phyloP scores from a whole-genome alignment of 2,797 vertebrate species.

The Salarias fasciatus region DNA sequence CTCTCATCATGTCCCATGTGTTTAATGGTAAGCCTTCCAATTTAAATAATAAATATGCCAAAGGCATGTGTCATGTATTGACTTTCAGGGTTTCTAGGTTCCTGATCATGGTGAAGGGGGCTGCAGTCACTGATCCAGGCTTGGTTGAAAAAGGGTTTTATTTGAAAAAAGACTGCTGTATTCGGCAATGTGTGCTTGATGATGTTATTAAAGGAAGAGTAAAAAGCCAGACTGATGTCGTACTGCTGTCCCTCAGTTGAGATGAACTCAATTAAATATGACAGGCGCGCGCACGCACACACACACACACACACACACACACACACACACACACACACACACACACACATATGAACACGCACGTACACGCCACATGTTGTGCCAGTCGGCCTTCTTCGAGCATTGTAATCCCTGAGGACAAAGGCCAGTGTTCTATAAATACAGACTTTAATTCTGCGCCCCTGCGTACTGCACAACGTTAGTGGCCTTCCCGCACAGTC shows the following conservation, averaged over 20 bases:
- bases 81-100: background rate
- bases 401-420: slow-evolving; percentile 58
- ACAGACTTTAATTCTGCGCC: slow-evolving; percentile 45
- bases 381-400: slow-evolving; percentile 32
- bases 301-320: slow-evolving; percentile 1
- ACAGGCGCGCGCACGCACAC: slow-evolving; percentile 22
- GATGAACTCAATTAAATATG: slow-evolving; percentile 35
- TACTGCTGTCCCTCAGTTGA: slow-evolving; percentile 9
- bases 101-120: slow-evolving; percentile 6
- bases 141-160: slow-evolving; percentile 28
- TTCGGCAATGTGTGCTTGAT: slow-evolving; percentile 1
- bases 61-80: slow-evolving; percentile 1
- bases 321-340: slow-evolving; percentile 6
- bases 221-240: background rate
- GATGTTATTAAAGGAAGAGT: background rate
- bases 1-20: background rate
- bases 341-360: slow-evolving; percentile 1
- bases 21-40: slow-evolving; percentile 1
- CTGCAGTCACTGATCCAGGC: slow-evolving; percentile 16
- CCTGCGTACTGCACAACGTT: slow-evolving; percentile 28
- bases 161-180: slow-evolving; percentile 49
- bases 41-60: slow-evolving; percentile 7
- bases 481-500: slow-evolving; percentile 2
- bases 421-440: slow-evolving; percentile 58
- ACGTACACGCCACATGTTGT: slow-evolving; percentile 8